A percentile compares a stretch with the other conserved stretches of the same genome.
These are phyloP conservation scores for Nothocercus julius DNA, from an alignment of 2,113 vertebrate genomes.

Conservation along the genomic window DNA sequence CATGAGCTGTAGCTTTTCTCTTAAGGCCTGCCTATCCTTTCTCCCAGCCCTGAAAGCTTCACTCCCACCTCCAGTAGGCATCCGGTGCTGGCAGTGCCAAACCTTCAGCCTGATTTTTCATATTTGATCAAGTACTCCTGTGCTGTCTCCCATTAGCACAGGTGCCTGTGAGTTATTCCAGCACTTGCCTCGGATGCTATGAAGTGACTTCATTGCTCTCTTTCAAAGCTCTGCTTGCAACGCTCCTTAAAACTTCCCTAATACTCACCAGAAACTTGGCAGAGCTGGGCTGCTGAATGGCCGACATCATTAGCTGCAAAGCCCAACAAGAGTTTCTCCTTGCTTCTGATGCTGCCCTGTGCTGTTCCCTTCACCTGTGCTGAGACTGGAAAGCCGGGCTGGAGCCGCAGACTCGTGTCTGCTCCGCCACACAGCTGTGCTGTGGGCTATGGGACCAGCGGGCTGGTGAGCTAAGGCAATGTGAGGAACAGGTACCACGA, in stretches of 20 bases:
- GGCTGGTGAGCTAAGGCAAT: neutral
- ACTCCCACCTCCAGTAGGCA: neutral
- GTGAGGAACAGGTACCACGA: neutral
- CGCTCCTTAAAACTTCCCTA: neutral
- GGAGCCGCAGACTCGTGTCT: neutral
- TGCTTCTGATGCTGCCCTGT: neutral
- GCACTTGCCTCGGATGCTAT: neutral
- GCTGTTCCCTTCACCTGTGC: neutral
- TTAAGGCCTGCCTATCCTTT: neutral
- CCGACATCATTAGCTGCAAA: neutral
- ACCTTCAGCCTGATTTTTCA: neutral
- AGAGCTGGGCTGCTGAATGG: rapidly evolving
- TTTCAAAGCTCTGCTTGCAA: neutral
- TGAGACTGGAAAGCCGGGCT: neutral
- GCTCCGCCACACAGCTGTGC: neutral
- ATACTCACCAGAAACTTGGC: neutral
- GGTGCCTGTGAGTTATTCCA: neutral
- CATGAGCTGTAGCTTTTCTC: neutral
- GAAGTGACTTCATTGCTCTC: neutral
- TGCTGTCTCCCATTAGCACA: neutral
- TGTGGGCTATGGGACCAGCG: neutral
- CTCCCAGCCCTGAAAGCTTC: neutral
- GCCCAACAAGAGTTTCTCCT: neutral
- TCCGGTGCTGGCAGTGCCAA: neutral
- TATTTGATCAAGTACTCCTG: rapidly evolving